These are phyloP conservation scores for Darevskia nairensis DNA, from an alignment of 2,797 vertebrate genomes.

Conservation along the genomic window DNA sequence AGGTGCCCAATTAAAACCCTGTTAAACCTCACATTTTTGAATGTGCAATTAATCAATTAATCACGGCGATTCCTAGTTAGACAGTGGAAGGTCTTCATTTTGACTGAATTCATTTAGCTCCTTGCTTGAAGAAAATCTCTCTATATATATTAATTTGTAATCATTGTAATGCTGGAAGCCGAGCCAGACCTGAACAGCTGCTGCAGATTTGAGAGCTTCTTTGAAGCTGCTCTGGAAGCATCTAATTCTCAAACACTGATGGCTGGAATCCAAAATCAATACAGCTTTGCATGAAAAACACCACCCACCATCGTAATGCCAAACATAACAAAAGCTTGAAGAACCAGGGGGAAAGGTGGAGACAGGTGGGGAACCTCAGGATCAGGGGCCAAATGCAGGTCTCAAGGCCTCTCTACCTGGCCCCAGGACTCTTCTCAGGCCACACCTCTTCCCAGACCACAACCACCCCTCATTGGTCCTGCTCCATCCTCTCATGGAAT, in stretches of 20 bases:
- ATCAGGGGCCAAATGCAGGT: no score
- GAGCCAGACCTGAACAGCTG: constrained; percentile 66
- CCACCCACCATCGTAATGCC: constrained; percentile 42
- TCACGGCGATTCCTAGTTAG: constrained; percentile 44
- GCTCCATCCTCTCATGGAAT: neutral
- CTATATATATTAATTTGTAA: constrained; percentile 63
- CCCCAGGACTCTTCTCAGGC: no score
- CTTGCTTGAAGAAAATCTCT: constrained; percentile 52
- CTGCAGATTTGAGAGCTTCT: constrained; percentile 68
- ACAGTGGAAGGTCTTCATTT: constrained; percentile 56
- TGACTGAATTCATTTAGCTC: constrained; percentile 64
- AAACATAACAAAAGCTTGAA: constrained; percentile 38
- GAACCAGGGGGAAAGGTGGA: constrained; percentile 8
- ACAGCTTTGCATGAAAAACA: constrained; percentile 2
- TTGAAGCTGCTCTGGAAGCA: constrained; percentile 69
- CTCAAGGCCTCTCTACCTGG: no score
- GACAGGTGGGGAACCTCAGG: neutral
- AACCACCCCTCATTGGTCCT: no score
- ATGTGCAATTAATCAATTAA: constrained; percentile 27
- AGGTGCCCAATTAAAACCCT: constrained; percentile 28
- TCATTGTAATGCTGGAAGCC: constrained; percentile 68
- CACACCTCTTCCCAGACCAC: no score
- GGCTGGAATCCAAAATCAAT: constrained; percentile 67
- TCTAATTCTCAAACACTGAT: constrained; percentile 65
- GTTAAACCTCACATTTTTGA: constrained; percentile 6